Base-by-base conservation (phyloP, 2,113 vertebrate genomes). In the Nanorana parkeri region DNA sequence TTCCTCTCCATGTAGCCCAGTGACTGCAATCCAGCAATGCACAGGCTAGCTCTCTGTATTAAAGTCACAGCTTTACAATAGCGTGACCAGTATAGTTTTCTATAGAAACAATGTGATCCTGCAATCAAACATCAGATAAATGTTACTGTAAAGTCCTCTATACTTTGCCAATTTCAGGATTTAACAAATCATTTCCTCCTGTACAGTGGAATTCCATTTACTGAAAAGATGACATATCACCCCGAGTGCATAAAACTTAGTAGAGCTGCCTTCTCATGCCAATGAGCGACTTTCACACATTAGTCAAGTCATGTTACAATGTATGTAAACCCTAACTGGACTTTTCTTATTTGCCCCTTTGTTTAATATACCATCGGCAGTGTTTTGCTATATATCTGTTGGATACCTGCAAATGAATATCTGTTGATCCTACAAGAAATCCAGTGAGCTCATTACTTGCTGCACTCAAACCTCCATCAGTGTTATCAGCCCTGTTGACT, bases 141-240 rank as follows among this genome's bases (percentile, higher is more conserved):
- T 28, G 1, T n/a, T n/a, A n/a, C n/a, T n/a, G n/a, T n/a, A n/a
- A n/a, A n/a, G n/a, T n/a, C n/a, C n/a, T n/a, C n/a, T n/a, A n/a
- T n/a, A n/a, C n/a, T n/a, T n/a, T n/a, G 52, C 69, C 56, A 52
- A 32, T 73, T 56, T 73, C 47, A 73, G 20, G 10, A 73, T 51
- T 73, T 73, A 73, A 56, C 51, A 58, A 56, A 56, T 52, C 69
- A 58, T 73, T 73, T 58, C 69, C 24, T 58, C 26, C 26, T 32
- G 20, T 73, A 19, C 52, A 11, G 52, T 10, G 29, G 69, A 24
- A 20, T 52, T 26, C n/a, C 69, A 73, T 73, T 73, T 56, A 73
- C 51, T 51, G 28, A 29, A 24, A 29, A 73, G 29, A 52, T 56
- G 69, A 56, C 29, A 73, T 73, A 28, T 73, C 24, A 16, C 52